Evolutionary conservation across 2,113 vertebrate species (phyloP).

Genomic region (cattle (Bos taurus)): ARS-UCD2.0 NC_037347.1:8834501-8835000

Average conservation of each 20-base stretch:
- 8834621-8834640: not conserved
- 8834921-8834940: not conserved
- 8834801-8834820: not conserved
- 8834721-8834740: not conserved
- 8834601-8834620: not conserved
- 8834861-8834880: not conserved
- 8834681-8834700: not conserved
- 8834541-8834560: not conserved
- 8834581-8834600: not conserved
- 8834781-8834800: not conserved
- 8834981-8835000: not conserved
- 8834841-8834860: not conserved
- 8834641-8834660: not conserved
- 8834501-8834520: not conserved
- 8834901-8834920: not conserved
- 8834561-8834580: accelerated
- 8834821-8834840: not conserved
- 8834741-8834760: not conserved
- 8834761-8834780: not conserved
- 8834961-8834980: not conserved
- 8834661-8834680: not conserved
- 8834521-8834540: not conserved
- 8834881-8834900: not conserved
- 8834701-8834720: not conserved
- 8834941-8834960: not conserved